Evolutionary conservation across 1,140 invertebrate genomes (phyloP), one percentile per base, ranked within the genome.

Genomic region (Onthophagus taurus): DNA sequence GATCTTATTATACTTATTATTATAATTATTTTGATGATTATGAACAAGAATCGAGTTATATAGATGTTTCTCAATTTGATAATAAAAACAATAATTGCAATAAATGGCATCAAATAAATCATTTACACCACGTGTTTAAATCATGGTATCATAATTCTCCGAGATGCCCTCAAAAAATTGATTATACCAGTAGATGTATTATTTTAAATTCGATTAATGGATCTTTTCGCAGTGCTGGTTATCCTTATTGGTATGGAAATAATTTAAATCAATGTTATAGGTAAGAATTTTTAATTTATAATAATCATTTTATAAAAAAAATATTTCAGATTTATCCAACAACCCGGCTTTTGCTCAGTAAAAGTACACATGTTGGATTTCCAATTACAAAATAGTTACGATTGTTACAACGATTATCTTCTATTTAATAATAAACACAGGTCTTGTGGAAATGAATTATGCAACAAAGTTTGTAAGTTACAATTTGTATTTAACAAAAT

Each of bases 211-310:
- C 51, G 38, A 3, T 52, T 6, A 47, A 48, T 45, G 64, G 63
- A 41, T 55, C 50, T 42, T 51, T 59, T 39, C 48, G 48, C 29
- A 59, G 53, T 50, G 55, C 55, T 14, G 55, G 53, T 45, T 60
- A 60, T 55, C 60, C 58, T 3, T 53, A 48, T 31, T 56, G 45
- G 47, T 61, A 60, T 48, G 51, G 53, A n/a, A 26, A 20, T 47
- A 53, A 56, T 44, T 33, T 54, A 37, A 52, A 57, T 24, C 18
- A 48, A 6, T 63, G 60, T 47, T 63, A 61, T 42, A 54, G 57
- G 58, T 60, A 49, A 23, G 29, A 11, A 9, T 24, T 13, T 17
- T 18, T 13, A 7, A 29, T 12, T 11, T 31, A 35, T 11, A 35
- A 16, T 35, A 14, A 18, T 18, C 24, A 14, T 4, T 19, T 14